Evolutionary conservation across 2,888 invertebrate species (phyloP), one percentile per base, ranked within the genome.

Genomic region (Phoenoteleia sp.): DNA sequence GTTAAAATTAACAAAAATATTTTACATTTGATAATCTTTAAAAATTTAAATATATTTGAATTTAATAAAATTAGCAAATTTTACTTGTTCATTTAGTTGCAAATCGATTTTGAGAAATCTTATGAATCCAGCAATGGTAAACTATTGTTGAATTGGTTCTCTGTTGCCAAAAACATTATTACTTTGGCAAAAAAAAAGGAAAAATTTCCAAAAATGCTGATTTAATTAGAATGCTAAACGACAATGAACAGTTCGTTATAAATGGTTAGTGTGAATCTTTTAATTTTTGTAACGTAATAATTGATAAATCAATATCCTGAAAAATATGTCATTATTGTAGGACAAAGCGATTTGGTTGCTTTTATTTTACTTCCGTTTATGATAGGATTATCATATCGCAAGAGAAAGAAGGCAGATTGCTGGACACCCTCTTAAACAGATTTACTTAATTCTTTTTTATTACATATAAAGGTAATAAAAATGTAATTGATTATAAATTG

Each of bases 401-500:
- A 75, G 54, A 62, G 49, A 13, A 75, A 64, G 19, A 64, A 25
- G 3, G 15, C 4, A 9, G 23, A 49, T 52, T 19, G 19, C 13
- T 75, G 75, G 75, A 25, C 23, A 5, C 75, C 75, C 15, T n/a
- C 39, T 23, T 64, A 75, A 62, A 7, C 52, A 27, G 52, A 75
- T 42, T 19, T 64, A 3, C 42, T 64, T 19, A 27, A 75, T 42
- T 62, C 75, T 6, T 75, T 75, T 49, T 54, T 75, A 15, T 25
- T 75, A 3, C 75, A 75, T 39, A 56, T 64, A 17, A 52, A 75
- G 62, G 75, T 75, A 17, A n/a, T n/a, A 29, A 47, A 56, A 23
- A 56, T 13, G 6, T 17, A 52, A 27, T 23, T 39, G 42, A 17
- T 15, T 29, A 33, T 58, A 9, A 58, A 9, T 33, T 19, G 3